Base-by-base conservation (phyloP, 2,888 invertebrate species). In the Apamea crenata region DNA sequence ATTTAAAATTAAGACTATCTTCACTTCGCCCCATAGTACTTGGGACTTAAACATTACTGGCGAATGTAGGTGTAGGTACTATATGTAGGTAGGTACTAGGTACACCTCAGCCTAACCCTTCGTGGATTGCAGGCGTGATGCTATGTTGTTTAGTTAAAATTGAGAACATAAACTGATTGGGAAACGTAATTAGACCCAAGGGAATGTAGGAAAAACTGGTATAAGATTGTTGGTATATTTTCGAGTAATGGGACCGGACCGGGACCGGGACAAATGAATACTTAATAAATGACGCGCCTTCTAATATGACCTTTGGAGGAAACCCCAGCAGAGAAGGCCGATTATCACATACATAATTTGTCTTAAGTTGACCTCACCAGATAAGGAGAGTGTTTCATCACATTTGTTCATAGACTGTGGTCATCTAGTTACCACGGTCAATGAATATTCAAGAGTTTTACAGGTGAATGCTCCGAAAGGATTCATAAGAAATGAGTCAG, bases 401-500 rank as follows among this genome's bases (percentile, higher is more conserved):
- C 53, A 76, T 84, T 85, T 84, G 84, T 74, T 65, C 63, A 76
- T 71, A 70, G 40, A 25, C 25, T 18, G 32, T 12, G n/a, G 68
- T 85, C 80, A 68, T 65, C 56, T 56, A 44, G 67, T 77, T 77
- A 70, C 70, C 69, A 68, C 72, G 72, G n/a, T 25, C 70, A 67
- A 14, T 25, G 56, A 61, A 82, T 74, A 81, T 74, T 85, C 73
- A 69, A 73, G 63, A 44, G 50, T 59, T 59, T 32, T n/a, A 67
- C 68, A 76, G 87, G 85, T 85, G 59, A 74, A 84, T 29, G 84
- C 63, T 71, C 80, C 32, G n/a, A 68, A 68, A 0, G 67, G 12
- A 76, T 74, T 80, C 73, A 71, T 36, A 6, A 14, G 36, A 32
- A 50, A 70, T 85, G 80, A 85, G 70, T 85, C 84, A 85, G 53